These are phyloP conservation scores for Hydraecia micacea DNA, from an alignment of 2,888 invertebrate genomes.

Conservation along the genomic window DNA sequence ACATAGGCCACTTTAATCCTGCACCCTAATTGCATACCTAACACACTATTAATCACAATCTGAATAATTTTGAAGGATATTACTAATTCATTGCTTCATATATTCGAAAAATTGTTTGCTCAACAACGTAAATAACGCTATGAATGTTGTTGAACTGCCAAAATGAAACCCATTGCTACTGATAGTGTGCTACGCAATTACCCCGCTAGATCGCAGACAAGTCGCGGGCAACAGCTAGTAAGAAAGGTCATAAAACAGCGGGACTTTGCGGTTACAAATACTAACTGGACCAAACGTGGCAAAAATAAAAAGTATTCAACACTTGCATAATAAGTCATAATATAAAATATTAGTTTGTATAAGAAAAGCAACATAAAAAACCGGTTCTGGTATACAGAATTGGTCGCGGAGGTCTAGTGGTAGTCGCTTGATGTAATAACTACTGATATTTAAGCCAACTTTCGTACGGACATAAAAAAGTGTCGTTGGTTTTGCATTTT, in stretches of 20 bases:
- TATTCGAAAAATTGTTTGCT: too few relatives aligned
- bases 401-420: neutral
- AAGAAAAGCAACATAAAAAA: neutral
- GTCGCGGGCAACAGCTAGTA: neutral
- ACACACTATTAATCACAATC: too few relatives aligned
- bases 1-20: too few relatives aligned
- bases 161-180: neutral
- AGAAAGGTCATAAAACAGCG: neutral
- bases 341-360: neutral
- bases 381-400: neutral
- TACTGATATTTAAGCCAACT: neutral
- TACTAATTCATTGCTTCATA: too few relatives aligned
- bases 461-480: too few relatives aligned
- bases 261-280: constrained; percentile 7
- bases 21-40: too few relatives aligned
- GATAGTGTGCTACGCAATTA: neutral
- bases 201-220: neutral
- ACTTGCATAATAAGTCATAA: constrained; percentile 5
- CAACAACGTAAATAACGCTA: too few relatives aligned
- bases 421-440: neutral
- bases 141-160: too few relatives aligned
- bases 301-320: neutral
- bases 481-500: too few relatives aligned
- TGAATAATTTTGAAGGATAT: too few relatives aligned
- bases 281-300: neutral